Evolutionary conservation across 2,888 invertebrate species (phyloP).

Genomic region (Ophion ellenae): DNA sequence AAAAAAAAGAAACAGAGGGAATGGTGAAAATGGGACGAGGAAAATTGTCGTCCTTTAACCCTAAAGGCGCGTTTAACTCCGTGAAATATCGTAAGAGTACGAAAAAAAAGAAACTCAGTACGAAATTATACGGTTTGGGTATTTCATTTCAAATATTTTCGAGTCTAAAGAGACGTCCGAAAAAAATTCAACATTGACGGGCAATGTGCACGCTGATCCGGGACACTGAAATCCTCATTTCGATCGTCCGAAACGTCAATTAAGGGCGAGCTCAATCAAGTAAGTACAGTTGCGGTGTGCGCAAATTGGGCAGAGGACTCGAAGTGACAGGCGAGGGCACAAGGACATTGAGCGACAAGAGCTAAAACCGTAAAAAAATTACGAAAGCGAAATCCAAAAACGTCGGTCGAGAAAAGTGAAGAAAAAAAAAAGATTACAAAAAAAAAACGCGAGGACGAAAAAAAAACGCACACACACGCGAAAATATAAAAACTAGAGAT

Average conservation of each 20-base stretch:
- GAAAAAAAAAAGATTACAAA: conserved; percentile 35
- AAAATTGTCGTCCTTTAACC: conserved; percentile 6
- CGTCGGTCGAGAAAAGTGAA: conserved; percentile 38
- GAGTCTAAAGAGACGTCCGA: background rate
- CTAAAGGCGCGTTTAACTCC: conserved; percentile 4
- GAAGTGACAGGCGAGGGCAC: conserved; percentile 2
- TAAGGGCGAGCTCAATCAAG: conserved; percentile 46
- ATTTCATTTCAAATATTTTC: background rate
- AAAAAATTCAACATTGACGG: background rate
- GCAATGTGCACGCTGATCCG: too few species aligned
- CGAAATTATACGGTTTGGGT: background rate
- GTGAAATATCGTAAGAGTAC: conserved; percentile 14
- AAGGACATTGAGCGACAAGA: conserved; percentile 22
- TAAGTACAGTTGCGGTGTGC: conserved; percentile 61
- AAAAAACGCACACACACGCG: conserved; percentile 8
- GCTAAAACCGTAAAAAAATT: conserved; percentile 4
- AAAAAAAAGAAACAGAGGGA: conserved; percentile 8
- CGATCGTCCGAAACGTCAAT: conserved; percentile 48
- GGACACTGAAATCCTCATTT: background rate
- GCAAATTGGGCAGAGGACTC: conserved; percentile 11
- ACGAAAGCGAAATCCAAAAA: conserved; percentile 22
- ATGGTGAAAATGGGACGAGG: background rate
- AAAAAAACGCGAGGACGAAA: conserved; percentile 5
- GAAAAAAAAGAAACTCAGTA: conserved; percentile 11
- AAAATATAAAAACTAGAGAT: conserved; percentile 71